phyloP scores from a whole-genome alignment of 2,888 invertebrate species.

The Pristionchus exspectatus region DNA sequence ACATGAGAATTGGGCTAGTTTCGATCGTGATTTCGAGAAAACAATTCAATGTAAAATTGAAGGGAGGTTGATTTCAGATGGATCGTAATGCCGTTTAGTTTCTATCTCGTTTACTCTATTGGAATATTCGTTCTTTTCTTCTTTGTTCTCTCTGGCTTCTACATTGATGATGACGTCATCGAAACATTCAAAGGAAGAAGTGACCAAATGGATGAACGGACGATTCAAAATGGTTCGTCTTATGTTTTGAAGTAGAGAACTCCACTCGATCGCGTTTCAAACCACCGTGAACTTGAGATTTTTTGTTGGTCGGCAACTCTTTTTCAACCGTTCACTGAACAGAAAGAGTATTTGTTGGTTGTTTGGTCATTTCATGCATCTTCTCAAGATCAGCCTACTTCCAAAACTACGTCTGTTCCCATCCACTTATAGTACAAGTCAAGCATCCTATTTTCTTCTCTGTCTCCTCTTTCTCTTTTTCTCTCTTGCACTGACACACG shows the following conservation, averaged over 20 bases:
- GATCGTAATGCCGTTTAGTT: background rate
- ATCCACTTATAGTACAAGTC: constrained; percentile 10
- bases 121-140: constrained; percentile 45
- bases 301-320: too few species aligned
- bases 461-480: background rate
- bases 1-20: background rate
- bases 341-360: background rate
- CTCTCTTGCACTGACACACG: background rate
- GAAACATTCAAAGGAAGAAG: background rate
- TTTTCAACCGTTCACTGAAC: background rate
- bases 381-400: background rate
- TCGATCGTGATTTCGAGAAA: background rate
- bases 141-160: constrained; percentile 37
- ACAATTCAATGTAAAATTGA: background rate
- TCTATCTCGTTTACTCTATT: constrained; percentile 36
- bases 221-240: background rate
- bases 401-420: background rate
- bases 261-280: background rate
- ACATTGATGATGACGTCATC: constrained; percentile 21
- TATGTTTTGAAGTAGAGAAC: background rate
- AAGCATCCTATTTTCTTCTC: background rate
- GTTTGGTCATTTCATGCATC: background rate
- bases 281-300: too few species aligned
- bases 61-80: background rate
- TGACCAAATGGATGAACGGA: background rate